Evolutionary conservation across 2,888 invertebrate species (phyloP).

Genomic region (Hedya salicella): DNA sequence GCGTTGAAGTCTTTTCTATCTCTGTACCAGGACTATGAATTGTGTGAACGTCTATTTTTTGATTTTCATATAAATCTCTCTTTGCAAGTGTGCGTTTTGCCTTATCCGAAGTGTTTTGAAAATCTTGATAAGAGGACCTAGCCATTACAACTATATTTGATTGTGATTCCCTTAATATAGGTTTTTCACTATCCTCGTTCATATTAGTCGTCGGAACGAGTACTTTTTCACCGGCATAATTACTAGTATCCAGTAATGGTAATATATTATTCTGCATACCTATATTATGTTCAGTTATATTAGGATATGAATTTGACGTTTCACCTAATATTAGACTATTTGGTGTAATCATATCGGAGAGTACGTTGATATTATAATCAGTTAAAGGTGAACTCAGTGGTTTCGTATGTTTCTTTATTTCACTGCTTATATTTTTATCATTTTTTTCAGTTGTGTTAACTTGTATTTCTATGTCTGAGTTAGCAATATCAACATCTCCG

Average conservation of each 20-base stretch:
- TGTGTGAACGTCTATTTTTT: background rate
- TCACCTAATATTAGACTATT: too few relatives aligned
- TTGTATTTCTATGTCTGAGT: too few relatives aligned
- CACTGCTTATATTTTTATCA: too few relatives aligned
- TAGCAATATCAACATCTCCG: too few relatives aligned
- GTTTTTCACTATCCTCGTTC: background rate
- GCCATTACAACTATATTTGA: background rate
- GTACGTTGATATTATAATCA: too few relatives aligned
- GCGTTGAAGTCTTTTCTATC: background rate
- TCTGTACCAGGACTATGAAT: background rate
- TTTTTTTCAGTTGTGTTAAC: too few relatives aligned
- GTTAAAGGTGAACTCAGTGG: too few relatives aligned
- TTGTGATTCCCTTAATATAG: background rate
- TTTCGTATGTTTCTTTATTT: too few relatives aligned
- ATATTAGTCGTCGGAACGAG: background rate
- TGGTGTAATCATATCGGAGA: too few relatives aligned
- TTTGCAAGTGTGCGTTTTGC: background rate
- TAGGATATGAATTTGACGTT: too few relatives aligned
- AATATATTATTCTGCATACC: background rate
- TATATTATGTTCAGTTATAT: too few relatives aligned
- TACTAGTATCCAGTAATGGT: background rate
- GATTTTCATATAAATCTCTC: background rate
- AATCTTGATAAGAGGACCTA: background rate
- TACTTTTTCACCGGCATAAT: background rate
- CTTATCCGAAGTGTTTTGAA: too few relatives aligned